Conservation (phyloP, 2,797 vertebrate species). For the Enteromius unitaeniatus region DNA sequence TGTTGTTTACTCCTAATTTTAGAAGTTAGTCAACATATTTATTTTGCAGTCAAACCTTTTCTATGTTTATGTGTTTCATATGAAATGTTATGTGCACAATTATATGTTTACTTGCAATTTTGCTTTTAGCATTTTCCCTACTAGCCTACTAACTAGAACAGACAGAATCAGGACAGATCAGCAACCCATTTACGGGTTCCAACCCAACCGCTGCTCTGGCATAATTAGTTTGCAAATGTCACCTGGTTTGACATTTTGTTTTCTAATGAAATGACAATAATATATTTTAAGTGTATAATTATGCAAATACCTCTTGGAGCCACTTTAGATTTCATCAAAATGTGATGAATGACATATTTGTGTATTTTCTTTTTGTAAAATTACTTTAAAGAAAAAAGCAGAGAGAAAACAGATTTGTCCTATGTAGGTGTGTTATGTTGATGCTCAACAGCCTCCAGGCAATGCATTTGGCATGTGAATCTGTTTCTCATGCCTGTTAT, state of each 20-base stretch:
- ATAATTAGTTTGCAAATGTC: not conserved
- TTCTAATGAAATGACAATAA: not conserved
- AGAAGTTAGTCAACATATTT: not conserved
- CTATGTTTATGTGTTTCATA: too few relatives aligned
- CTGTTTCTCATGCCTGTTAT: constrained; percentile 32
- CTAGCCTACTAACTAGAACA: constrained; percentile 13
- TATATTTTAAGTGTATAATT: constrained; percentile 6
- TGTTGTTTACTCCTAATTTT: not conserved
- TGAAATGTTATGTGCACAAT: not conserved
- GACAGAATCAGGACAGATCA: constrained; percentile 23
- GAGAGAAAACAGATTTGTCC: not conserved
- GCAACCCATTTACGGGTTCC: constrained; percentile 6
- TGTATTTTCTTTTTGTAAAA: not conserved
- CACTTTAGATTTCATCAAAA: not conserved
- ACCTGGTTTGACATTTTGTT: constrained; percentile 6
- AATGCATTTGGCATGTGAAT: constrained; percentile 2
- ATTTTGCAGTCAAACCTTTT: not conserved
- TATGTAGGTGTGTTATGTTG: constrained; percentile 12
- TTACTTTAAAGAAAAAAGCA: not conserved
- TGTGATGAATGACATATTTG: not conserved
- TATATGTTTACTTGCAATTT: not conserved
- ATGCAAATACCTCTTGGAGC: not conserved
- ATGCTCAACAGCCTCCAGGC: not conserved
- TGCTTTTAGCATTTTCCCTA: not conserved
- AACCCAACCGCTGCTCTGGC: constrained; percentile 12